Conservation (phyloP, 2,113 vertebrate species). For the Chaetodon trifascialis region DNA sequence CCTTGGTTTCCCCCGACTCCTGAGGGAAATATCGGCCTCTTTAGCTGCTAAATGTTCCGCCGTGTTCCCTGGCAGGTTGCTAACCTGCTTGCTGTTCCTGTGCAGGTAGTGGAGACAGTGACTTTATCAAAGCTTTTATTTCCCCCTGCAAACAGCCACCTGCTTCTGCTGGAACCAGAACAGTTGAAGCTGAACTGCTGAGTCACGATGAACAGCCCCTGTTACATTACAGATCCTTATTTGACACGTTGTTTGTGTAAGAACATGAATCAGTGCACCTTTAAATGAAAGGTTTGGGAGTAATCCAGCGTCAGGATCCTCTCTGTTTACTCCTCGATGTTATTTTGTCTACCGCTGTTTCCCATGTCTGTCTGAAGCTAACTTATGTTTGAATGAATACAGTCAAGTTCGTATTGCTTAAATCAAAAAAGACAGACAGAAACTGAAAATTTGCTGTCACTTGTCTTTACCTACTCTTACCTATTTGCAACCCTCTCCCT, state of each 20-base stretch:
- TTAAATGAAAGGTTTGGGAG: no score
- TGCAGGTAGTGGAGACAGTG: no score
- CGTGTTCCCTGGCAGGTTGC: neutral
- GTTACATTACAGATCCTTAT: neutral
- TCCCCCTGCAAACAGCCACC: neutral
- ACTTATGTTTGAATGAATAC: no score
- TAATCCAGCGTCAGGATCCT: no score
- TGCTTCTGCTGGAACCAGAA: neutral
- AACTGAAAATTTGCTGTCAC: neutral
- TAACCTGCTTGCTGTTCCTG: neutral
- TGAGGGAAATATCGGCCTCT: no score
- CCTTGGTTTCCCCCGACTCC: no score
- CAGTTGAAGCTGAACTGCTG: neutral
- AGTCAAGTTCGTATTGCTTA: no score
- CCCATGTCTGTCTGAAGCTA: no score
- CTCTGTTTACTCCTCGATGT: no score
- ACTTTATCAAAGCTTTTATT: neutral
- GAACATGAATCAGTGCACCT: neutral
- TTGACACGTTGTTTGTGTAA: neutral
- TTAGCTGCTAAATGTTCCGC: neutral
- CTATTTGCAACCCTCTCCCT: neutral
- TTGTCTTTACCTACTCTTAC: neutral
- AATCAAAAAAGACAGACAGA: no score
- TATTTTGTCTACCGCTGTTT: no score
- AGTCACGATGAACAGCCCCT: neutral